These are phyloP conservation scores for Orientallactaga bullata DNA, from an alignment of 2,113 vertebrate genomes.

Conservation along the genomic window DNA sequence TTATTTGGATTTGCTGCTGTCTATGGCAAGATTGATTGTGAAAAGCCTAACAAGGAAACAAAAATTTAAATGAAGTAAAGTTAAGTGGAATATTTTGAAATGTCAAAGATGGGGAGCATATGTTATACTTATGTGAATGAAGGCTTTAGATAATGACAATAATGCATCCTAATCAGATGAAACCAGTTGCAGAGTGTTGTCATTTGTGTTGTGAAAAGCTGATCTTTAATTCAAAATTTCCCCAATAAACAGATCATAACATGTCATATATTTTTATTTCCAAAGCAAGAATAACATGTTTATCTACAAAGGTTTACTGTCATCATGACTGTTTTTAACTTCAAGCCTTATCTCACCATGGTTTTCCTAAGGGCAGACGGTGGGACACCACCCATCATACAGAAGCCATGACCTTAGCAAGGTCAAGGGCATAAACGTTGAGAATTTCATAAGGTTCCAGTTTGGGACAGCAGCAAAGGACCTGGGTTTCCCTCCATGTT, in stretches of 20 bases:
- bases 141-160: constrained; percentile 31
- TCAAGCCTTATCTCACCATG: not conserved
- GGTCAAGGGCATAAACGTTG: not conserved
- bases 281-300: constrained; percentile 7
- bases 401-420: not conserved
- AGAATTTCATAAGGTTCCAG: not conserved
- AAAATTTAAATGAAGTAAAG: constrained; percentile 68
- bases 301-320: not conserved
- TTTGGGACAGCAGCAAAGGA: not conserved
- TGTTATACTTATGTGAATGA: not conserved
- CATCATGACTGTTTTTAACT: not conserved
- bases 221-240: not conserved
- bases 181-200: too few species aligned
- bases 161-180: not conserved
- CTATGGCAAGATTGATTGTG: constrained; percentile 59
- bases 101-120: constrained; percentile 20
- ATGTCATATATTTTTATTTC: not conserved
- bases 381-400: not conserved
- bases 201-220: constrained; percentile 12
- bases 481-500: not conserved
- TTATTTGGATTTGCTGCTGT: not conserved
- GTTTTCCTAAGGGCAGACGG: not conserved
- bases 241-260: not conserved
- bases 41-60: constrained; percentile 47
- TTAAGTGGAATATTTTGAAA: constrained; percentile 48